phyloP scores from a whole-genome alignment of 2,113 vertebrate genomes.

The Campylorhamphus procurvoides region DNA sequence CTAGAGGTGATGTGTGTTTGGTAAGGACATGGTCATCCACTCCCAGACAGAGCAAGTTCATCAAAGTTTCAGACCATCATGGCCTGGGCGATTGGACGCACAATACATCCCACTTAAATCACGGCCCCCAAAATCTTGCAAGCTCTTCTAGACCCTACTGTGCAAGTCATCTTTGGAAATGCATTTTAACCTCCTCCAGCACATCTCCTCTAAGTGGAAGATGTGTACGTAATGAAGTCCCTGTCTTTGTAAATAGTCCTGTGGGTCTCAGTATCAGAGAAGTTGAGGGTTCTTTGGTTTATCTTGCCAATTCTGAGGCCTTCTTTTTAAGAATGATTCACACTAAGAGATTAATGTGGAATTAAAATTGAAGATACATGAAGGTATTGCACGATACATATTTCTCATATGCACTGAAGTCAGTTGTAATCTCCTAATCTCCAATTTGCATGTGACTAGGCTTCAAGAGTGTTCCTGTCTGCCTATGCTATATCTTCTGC shows the following conservation, averaged over 20 bases:
- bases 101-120: neutral
- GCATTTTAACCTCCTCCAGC: neutral
- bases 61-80: neutral
- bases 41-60: neutral
- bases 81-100: neutral
- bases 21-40: neutral
- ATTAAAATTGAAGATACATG: neutral
- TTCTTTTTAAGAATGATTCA: neutral
- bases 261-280: neutral
- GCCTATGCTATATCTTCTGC: neutral
- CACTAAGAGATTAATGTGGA: neutral
- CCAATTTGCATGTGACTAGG: neutral
- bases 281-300: neutral
- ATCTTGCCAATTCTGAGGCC: neutral
- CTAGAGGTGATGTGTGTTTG: neutral
- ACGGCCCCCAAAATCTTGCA: neutral
- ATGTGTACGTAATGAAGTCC: neutral
- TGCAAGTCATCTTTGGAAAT: neutral
- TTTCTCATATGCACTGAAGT: neutral
- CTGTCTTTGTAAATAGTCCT: neutral
- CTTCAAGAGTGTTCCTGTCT: neutral
- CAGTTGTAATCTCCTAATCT: constrained; percentile 14
- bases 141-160: neutral
- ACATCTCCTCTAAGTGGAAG: neutral
- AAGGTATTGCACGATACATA: neutral